Base-by-base conservation (phyloP, 2,888 invertebrate genomes). In the Hirudinaria manillensis region DNA sequence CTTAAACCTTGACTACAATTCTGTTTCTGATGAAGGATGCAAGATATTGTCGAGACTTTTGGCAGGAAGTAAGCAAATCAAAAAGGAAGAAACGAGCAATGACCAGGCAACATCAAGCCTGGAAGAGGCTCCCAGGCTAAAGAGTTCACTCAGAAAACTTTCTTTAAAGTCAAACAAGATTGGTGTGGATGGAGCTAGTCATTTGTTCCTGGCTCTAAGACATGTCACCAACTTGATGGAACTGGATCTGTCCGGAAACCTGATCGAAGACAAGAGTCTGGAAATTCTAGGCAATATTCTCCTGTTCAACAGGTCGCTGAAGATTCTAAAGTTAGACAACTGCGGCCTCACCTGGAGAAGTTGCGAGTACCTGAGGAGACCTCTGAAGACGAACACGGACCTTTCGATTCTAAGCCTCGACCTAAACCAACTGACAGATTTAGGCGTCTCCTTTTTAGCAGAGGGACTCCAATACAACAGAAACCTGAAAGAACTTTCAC, bases 381-480 rank as follows among this genome's bases (percentile, higher is more conserved):
- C 73, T 1, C 32, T 73, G 6, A 61, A 36, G 24, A 73, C 73
- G 19, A 73, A 73, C 73, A 34, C 38, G 7, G 73, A 73, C 55
- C 32, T 73, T 19, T 3, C 55, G 4, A 3, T 73, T 27, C 56
- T 73, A 13, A 73, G 73, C 29, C 34, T 73, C 38, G 73, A 73
- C 34, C 45, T 61, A n/a, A 73, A 73, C 55, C 34, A 65, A 19
- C n/a, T 73, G n/a, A 65, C 27, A 1, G 73, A 73, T 32, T 2
- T 36, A 4, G 73, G 73, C n/a, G 65, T 73, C 19, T 13, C 24
- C 13, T 16, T 24, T 32, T 34, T 73, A 3, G 32, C 65, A 2
- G 73, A 73, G 19, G 73, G 56, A 2, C 27, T 73, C 27, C 55
- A 73, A 36, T 65, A 55, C 65, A 73, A 73, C 65, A 34, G 73